A percentile compares a stretch with the other conserved stretches of the same genome.
Evolutionary conservation across 2,888 invertebrate species (phyloP).

Genomic region (Tenodera sinensis): DNA sequence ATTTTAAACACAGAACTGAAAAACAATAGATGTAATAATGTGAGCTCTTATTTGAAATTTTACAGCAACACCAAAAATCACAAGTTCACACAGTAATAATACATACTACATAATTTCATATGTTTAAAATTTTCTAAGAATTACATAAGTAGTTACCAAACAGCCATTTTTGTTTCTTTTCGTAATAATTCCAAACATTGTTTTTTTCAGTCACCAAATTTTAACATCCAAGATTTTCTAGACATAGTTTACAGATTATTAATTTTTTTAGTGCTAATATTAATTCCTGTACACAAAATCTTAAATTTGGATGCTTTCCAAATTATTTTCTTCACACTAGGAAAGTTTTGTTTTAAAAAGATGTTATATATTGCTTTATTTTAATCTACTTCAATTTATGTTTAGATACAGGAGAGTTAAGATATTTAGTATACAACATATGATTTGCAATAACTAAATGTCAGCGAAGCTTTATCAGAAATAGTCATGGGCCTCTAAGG

Average conservation of each 20-base stretch:
- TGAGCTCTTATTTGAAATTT: neutral
- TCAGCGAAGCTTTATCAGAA: neutral
- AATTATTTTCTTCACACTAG: neutral
- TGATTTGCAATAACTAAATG: neutral
- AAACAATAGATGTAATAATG: neutral
- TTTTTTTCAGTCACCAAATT: neutral
- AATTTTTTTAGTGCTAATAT: neutral
- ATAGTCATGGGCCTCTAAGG: neutral
- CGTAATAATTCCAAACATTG: neutral
- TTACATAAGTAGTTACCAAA: neutral
- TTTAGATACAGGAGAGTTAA: neutral
- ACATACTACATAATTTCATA: neutral
- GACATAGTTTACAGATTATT: neutral
- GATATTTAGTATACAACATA: neutral
- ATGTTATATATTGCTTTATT: neutral
- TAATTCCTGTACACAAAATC: neutral
- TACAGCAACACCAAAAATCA: neutral
- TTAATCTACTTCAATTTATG: neutral
- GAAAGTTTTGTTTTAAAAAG: neutral
- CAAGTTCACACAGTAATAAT: neutral
- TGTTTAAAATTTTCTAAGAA: neutral
- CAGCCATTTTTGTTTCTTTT: neutral
- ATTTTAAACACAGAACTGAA: neutral
- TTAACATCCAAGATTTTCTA: neutral
- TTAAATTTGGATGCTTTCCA: neutral